These are phyloP conservation scores for Diplazon laetatorius DNA, from an alignment of 2,888 invertebrate species.

Conservation along the genomic window DNA sequence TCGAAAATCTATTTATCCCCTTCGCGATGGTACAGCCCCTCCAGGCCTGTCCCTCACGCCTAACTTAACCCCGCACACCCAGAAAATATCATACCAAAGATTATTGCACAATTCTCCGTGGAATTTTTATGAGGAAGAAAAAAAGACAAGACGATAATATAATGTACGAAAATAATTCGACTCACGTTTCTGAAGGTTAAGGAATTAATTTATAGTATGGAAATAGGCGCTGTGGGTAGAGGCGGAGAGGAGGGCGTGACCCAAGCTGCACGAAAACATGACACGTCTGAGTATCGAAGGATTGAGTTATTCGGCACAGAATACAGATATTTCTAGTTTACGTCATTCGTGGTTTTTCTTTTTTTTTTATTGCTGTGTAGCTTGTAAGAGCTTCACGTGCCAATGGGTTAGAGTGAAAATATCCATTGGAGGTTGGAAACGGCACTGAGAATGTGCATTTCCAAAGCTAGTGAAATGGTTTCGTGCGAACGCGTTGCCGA, in stretches of 20 bases:
- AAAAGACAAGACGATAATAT: slow-evolving; percentile 2
- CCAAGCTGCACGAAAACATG: not conserved
- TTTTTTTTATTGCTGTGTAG: not conserved
- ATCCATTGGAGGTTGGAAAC: slow-evolving; percentile 15
- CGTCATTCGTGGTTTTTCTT: not conserved
- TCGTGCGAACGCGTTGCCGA: slow-evolving; percentile 15
- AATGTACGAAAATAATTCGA: not conserved
- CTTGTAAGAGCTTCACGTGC: slow-evolving; percentile 4
- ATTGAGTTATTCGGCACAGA: slow-evolving; percentile 10
- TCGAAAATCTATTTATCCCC: slow-evolving; percentile 51
- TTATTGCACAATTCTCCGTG: slow-evolving; percentile 4
- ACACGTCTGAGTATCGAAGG: not conserved
- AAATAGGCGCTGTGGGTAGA: not conserved
- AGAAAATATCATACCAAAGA: slow-evolving; percentile 25
- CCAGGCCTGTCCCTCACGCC: not conserved
- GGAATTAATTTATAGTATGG: slow-evolving; percentile 7
- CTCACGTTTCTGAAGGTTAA: not conserved
- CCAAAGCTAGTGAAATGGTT: not conserved
- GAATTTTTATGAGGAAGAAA: not conserved
- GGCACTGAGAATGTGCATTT: not conserved
- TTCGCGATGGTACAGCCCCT: slow-evolving; percentile 29
- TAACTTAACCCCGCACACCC: not conserved
- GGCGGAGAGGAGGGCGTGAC: not conserved
- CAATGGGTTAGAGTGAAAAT: slow-evolving; percentile 3
- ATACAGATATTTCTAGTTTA: slow-evolving; percentile 20